A percentile compares a stretch with the other conserved stretches of the same genome.
Conservation (phyloP, 2,113 vertebrate genomes). For the Geococcyx californianus region DNA sequence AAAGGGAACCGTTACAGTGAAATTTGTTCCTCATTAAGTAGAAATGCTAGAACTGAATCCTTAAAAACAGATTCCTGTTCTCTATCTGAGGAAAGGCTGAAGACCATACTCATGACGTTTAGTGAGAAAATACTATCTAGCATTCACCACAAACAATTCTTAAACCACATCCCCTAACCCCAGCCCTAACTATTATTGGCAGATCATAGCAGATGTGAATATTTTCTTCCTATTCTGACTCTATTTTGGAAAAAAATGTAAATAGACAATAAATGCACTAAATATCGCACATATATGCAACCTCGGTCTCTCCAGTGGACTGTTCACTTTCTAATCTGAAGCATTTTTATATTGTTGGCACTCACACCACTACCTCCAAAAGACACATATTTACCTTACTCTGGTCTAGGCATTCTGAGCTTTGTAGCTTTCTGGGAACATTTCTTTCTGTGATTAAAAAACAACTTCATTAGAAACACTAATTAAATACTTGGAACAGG, state of each 20-base stretch:
- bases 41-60: background rate
- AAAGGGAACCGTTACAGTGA: background rate
- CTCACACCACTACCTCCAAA: background rate
- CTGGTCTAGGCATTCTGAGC: background rate
- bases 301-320: background rate
- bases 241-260: background rate
- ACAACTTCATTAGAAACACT: background rate
- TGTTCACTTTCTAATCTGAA: background rate
- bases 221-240: background rate
- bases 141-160: background rate
- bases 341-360: background rate
- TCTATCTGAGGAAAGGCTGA: background rate
- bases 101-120: background rate
- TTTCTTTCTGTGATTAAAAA: background rate
- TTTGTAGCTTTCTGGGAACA: background rate
- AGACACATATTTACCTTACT: background rate
- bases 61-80: background rate
- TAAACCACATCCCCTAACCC: background rate
- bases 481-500: background rate
- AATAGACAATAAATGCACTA: background rate
- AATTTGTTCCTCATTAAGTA: background rate
- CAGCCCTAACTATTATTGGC: background rate
- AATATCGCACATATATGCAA: background rate
- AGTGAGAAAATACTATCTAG: background rate
- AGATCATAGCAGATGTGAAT: background rate